phyloP scores from a whole-genome alignment of 1,140 invertebrate genomes.

The Drosophila tani region DNA sequence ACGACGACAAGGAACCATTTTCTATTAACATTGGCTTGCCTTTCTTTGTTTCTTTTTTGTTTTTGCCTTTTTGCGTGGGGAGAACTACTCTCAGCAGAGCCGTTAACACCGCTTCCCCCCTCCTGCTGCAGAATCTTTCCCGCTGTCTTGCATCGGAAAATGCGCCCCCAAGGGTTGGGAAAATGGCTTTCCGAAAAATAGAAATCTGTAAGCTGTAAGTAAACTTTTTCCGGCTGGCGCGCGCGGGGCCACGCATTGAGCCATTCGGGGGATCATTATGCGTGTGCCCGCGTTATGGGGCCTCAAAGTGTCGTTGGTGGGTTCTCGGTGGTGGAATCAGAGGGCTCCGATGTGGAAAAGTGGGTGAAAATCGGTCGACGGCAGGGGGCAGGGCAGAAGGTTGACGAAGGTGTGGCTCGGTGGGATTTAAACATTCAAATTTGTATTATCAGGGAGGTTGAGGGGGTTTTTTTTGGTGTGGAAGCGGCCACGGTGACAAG shows the following conservation, averaged over 20 bases:
- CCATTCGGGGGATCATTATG: conserved; percentile 77
- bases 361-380: conserved; percentile 1
- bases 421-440: conserved; percentile 22
- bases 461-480: not conserved
- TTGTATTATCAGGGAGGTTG: conserved; percentile 8
- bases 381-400: not conserved
- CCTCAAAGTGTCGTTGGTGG: conserved; percentile 70
- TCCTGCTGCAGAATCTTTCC: not conserved
- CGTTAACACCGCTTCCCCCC: conserved; percentile 69
- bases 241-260: conserved; percentile 59
- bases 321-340: conserved; percentile 12
- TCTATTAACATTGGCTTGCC: conserved; percentile 70
- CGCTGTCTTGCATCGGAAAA: conserved; percentile 42
- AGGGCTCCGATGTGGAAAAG: conserved; percentile 6
- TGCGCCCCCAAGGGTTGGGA: conserved; percentile 29
- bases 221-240: conserved; percentile 48
- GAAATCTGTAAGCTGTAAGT: conserved; percentile 66
- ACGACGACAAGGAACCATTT: conserved; percentile 59
- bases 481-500: not conserved
- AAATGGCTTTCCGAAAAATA: conserved; percentile 74
- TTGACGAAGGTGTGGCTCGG: conserved; percentile 26
- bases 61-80: conserved; percentile 33
- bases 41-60: conserved; percentile 46
- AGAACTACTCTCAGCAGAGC: conserved; percentile 79
- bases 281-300: conserved; percentile 74